phyloP scores from a whole-genome alignment of 2,113 vertebrate species.

The Campylomormyrus tamandua region DNA sequence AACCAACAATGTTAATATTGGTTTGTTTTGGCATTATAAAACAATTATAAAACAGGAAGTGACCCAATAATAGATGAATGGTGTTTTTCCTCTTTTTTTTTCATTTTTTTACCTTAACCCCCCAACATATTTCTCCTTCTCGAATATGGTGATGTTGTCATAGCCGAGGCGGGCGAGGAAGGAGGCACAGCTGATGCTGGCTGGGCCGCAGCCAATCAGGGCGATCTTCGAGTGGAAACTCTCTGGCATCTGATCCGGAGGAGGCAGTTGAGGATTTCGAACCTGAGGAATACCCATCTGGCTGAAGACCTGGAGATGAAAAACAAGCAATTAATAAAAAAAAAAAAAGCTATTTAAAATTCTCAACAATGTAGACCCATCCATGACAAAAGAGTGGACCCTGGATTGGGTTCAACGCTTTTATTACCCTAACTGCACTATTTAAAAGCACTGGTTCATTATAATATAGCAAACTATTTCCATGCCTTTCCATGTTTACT shows the following conservation, averaged over 20 bases:
- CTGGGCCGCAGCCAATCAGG: conserved; percentile 74
- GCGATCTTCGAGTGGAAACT: conserved; percentile 68
- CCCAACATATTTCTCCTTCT: conserved; percentile 68
- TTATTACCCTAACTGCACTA: background rate
- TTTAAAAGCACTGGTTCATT: background rate
- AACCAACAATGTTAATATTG: background rate
- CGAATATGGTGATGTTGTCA: conserved; percentile 72
- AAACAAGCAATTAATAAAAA: background rate
- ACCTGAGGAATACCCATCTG: conserved; percentile 76
- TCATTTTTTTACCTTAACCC: conserved; percentile 65
- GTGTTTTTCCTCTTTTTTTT: background rate
- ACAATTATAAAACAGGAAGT: background rate
- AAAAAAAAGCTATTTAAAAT: background rate
- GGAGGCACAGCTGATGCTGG: conserved; percentile 75
- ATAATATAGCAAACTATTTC: background rate
- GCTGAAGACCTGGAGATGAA: conserved; percentile 67
- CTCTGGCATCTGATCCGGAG: conserved; percentile 56
- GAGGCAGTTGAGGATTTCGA: conserved; percentile 59
- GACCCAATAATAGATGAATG: background rate
- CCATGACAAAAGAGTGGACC: background rate
- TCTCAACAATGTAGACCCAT: background rate
- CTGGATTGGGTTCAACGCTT: background rate
- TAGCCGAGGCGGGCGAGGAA: conserved; percentile 75
- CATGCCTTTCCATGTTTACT: background rate
- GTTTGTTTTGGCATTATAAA: background rate